These are phyloP conservation scores for Aphelocoma californica DNA, from an alignment of 2,797 vertebrate species.

Conservation along the genomic window DNA sequence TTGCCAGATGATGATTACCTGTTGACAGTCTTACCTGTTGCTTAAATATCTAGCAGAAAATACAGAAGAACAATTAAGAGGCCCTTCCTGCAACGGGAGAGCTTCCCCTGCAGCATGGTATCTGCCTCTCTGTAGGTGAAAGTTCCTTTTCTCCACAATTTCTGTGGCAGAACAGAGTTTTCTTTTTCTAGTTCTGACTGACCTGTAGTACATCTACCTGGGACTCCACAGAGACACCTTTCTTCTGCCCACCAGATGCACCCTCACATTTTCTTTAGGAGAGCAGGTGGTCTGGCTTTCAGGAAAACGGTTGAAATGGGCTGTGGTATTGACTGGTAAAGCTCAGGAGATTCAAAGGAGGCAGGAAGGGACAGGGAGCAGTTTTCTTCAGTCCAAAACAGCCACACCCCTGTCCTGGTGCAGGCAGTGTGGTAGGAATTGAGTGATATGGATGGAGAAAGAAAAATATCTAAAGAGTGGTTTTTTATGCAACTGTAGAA, in stretches of 20 bases:
- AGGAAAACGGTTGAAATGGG: not conserved
- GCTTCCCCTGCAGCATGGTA: not conserved
- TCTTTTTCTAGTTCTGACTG: not conserved
- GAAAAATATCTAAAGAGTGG: not conserved
- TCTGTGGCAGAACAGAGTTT: not conserved
- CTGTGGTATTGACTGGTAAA: not conserved
- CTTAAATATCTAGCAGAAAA: not conserved
- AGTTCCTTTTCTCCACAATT: not conserved
- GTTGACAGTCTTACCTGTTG: not conserved
- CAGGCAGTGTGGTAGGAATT: not conserved
- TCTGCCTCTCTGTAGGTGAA: not conserved
- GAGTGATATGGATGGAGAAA: not conserved
- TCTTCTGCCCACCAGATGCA: not conserved
- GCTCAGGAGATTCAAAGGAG: not conserved
- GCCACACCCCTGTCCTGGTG: not conserved
- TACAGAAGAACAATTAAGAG: not conserved
- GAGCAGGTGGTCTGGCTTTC: not conserved
- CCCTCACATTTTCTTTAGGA: not conserved
- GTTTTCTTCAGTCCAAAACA: not conserved
- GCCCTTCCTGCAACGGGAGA: fast-evolving
- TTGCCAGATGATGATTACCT: not conserved
- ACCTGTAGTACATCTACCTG: not conserved
- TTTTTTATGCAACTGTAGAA: not conserved
- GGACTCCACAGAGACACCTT: not conserved
- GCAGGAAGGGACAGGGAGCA: not conserved